These are phyloP conservation scores for Mellivora capensis DNA, from an alignment of 2,113 vertebrate species.

Conservation along the genomic window DNA sequence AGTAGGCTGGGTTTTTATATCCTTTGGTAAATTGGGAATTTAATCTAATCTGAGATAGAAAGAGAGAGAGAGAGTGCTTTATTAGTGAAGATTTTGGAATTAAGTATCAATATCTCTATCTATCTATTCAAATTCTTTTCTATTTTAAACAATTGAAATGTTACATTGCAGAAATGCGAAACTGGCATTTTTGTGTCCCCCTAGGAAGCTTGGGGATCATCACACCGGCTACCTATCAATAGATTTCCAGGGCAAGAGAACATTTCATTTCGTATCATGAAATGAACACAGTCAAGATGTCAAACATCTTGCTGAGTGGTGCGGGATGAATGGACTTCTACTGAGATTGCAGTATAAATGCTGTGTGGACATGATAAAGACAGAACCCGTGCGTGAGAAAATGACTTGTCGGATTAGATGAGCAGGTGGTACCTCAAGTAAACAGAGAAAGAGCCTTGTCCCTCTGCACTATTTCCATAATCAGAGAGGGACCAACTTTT, in stretches of 20 bases:
- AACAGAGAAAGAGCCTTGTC: neutral
- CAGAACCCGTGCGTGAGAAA: neutral
- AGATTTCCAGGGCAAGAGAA: neutral
- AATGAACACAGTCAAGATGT: neutral
- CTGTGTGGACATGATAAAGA: neutral
- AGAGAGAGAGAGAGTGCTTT: neutral
- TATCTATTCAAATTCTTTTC: neutral
- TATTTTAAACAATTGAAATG: neutral
- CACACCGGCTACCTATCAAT: neutral
- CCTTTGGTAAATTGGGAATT: neutral
- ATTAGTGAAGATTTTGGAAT: neutral
- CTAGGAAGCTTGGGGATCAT: neutral
- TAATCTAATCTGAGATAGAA: neutral
- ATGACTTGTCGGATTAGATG: no score
- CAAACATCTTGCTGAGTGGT: neutral
- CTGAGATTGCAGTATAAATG: neutral
- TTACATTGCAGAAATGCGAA: neutral
- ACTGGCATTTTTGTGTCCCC: neutral
- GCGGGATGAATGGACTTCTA: neutral
- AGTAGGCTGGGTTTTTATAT: neutral
- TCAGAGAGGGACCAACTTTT: neutral
- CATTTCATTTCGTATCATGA: neutral
- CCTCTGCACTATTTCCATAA: neutral
- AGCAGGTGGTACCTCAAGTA: neutral
- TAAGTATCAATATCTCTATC: neutral